Evolutionary conservation across 2,888 invertebrate genomes (phyloP).

Genomic region (Bhutanitis thaidina): DNA sequence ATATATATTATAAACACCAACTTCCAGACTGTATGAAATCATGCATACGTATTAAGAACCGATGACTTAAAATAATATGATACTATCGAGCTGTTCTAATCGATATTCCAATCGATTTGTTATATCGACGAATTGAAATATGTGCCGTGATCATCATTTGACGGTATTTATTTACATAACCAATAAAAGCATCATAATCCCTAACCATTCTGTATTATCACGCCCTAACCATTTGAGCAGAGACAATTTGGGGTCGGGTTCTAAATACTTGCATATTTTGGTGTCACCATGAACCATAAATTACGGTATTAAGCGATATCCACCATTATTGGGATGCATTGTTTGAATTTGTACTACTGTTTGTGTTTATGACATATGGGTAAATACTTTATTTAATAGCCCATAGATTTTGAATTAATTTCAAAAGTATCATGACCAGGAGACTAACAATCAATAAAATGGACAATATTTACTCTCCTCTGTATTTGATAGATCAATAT

Average conservation of each 20-base stretch:
- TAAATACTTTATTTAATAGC: slow-evolving; percentile 35
- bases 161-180: slow-evolving; percentile 33
- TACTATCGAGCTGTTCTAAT: too few relatives aligned
- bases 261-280: slow-evolving; percentile 43
- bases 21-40: too few relatives aligned
- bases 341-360: slow-evolving; percentile 31
- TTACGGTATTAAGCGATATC: slow-evolving; percentile 57
- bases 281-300: slow-evolving; percentile 61
- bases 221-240: slow-evolving; percentile 51
- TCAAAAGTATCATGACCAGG: neutral
- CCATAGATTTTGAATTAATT: slow-evolving; percentile 6
- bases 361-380: slow-evolving; percentile 38
- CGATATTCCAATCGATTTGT: too few relatives aligned
- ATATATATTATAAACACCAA: too few relatives aligned
- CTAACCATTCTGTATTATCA: slow-evolving; percentile 48
- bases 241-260: slow-evolving; percentile 30
- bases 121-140: neutral
- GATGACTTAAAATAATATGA: too few relatives aligned
- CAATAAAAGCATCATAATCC: slow-evolving; percentile 64
- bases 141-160: slow-evolving; percentile 4
- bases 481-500: too few relatives aligned
- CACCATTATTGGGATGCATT: slow-evolving; percentile 49
- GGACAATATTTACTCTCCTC: too few relatives aligned
- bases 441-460: too few relatives aligned
- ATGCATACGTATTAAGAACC: too few relatives aligned